phyloP scores from a whole-genome alignment of 2,113 vertebrate genomes.

The Bubalus kerabau region DNA sequence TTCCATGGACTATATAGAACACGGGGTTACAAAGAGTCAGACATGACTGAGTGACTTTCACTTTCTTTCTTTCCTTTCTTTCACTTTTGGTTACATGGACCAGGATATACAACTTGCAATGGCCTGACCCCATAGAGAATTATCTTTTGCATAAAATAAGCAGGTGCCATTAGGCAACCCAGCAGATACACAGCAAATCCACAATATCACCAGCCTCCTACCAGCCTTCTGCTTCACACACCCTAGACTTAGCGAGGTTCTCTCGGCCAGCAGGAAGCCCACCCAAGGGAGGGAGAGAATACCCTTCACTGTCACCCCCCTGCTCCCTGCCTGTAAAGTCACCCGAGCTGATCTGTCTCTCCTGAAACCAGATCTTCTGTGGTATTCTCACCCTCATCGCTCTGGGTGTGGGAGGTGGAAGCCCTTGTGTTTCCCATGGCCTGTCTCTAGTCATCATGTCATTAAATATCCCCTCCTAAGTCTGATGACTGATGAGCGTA shows the following conservation, averaged over 20 bases:
- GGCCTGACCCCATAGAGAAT: neutral
- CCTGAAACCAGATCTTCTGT: too few relatives aligned
- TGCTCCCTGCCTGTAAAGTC: neutral
- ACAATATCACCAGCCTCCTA: neutral
- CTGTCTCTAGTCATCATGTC: neutral
- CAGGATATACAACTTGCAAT: neutral
- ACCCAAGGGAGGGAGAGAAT: neutral
- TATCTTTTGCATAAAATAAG: neutral
- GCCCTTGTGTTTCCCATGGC: neutral
- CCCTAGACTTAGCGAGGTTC: neutral
- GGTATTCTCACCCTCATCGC: rapidly evolving
- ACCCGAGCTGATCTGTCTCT: neutral
- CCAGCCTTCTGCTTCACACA: rapidly evolving
- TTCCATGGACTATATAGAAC: neutral
- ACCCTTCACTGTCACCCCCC: rapidly evolving
- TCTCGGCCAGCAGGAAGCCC: neutral
- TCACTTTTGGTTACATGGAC: neutral
- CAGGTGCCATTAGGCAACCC: rapidly evolving
- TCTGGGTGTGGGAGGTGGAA: neutral
- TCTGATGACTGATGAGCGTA: rapidly evolving
- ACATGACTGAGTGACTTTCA: neutral
- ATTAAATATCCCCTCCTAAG: neutral
- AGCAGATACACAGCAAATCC: neutral
- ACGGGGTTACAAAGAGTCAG: neutral
- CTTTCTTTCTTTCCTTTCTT: neutral